Evolutionary conservation across 2,113 vertebrate species (phyloP).

Genomic region (Marcusenius ussheri): DNA sequence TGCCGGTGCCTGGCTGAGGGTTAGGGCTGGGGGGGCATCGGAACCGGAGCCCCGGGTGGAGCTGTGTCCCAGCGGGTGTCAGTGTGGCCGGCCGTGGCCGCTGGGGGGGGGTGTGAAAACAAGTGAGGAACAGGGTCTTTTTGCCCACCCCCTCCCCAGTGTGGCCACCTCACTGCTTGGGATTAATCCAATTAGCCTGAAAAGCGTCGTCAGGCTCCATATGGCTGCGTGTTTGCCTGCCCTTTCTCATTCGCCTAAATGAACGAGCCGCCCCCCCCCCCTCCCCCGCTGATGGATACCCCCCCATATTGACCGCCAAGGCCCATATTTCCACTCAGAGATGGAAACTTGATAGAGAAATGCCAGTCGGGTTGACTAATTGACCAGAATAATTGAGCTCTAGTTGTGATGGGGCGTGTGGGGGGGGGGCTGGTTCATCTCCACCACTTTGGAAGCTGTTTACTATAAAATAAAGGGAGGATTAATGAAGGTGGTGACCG

Average conservation of each 20-base stretch:
- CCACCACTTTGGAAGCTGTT: slow-evolving; percentile 68
- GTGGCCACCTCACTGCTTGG: slow-evolving; percentile 55
- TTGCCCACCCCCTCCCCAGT: slow-evolving; percentile 53
- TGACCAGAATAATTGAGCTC: slow-evolving; percentile 63
- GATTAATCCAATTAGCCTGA: slow-evolving; percentile 74
- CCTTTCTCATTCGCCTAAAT: slow-evolving; percentile 87
- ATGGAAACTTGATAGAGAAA: slow-evolving; percentile 77
- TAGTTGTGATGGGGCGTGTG: slow-evolving; percentile 37
- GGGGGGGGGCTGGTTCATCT: slow-evolving; percentile 59
- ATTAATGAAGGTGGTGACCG: slow-evolving; percentile 35
- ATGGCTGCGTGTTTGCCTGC: slow-evolving; percentile 77
- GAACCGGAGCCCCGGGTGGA: not conserved
- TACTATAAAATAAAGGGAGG: slow-evolving; percentile 61
- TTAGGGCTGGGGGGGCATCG: not conserved
- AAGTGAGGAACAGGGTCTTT: slow-evolving; percentile 62
- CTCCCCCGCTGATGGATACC: slow-evolving; percentile 68
- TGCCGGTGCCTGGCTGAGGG: not conserved
- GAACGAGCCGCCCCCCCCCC: slow-evolving; percentile 44
- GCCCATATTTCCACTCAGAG: slow-evolving; percentile 74
- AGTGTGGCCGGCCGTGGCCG: slow-evolving; percentile 13
- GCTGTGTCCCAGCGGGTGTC: not conserved
- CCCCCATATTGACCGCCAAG: slow-evolving; percentile 70
- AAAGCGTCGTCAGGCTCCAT: slow-evolving; percentile 72
- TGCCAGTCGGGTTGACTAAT: slow-evolving; percentile 71
- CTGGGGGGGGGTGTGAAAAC: slow-evolving; percentile 58